Conservation (phyloP, 2,113 vertebrate genomes). For the Corydoras maculifer region DNA sequence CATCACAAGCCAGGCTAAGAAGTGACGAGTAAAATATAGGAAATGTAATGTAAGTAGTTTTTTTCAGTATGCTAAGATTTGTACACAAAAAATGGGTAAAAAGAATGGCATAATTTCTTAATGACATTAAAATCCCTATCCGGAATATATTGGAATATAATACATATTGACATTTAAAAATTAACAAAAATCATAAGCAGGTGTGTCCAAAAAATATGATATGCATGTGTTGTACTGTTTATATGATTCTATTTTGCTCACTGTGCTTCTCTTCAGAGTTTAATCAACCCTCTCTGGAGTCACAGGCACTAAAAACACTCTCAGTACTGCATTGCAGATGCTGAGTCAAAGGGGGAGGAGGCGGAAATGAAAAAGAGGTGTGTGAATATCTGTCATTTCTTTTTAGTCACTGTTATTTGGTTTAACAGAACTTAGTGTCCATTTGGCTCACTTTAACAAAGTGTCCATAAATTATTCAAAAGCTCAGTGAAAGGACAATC, state of each 20-base stretch:
- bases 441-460: background rate
- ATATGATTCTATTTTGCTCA: background rate
- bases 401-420: background rate
- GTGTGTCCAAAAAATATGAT: no score
- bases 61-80: no score
- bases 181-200: no score
- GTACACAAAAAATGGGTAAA: no score
- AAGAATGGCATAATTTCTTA: no score
- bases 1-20: no score
- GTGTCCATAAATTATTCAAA: background rate
- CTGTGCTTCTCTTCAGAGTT: background rate
- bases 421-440: background rate
- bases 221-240: background rate
- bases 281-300: constrained; percentile 9
- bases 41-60: no score
- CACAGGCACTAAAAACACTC: constrained; percentile 16
- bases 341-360: constrained; percentile 21
- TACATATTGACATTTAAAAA: no score
- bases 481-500: background rate
- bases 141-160: no score
- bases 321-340: constrained; percentile 47
- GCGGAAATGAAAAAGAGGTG: background rate
- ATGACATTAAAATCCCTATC: no score
- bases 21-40: no score
- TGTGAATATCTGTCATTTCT: constrained; percentile 7